Percentiles rank a stretch among this genome's conserved stretches.
Evolutionary conservation across 1,140 invertebrate species (phyloP).

Genomic region (Rhopalosiphum maidis): DNA sequence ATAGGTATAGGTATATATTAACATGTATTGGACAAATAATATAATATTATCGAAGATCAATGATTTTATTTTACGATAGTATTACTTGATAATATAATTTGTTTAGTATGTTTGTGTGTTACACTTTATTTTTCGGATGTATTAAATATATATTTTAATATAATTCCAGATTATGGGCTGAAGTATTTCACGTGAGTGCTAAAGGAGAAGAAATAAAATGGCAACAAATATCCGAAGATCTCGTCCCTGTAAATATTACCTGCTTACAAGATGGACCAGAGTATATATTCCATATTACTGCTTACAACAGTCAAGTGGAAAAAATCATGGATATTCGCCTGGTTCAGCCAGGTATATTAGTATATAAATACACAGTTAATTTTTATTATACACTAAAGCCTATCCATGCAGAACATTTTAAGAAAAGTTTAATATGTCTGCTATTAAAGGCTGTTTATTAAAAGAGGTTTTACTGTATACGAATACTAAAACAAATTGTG

Average conservation of each 20-base stretch:
- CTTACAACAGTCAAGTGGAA: conserved; percentile 97
- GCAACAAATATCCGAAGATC: conserved; percentile 96
- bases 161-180: conserved; percentile 86
- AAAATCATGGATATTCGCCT: conserved; percentile 97
- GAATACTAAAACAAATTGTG: neutral
- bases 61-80: neutral
- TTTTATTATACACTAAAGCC: neutral
- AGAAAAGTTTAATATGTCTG: neutral
- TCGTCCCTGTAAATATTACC: conserved; percentile 96
- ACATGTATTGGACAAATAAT: neutral
- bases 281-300: conserved; percentile 96
- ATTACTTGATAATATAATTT: neutral
- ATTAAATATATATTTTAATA: neutral
- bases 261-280: conserved; percentile 95
- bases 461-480: neutral
- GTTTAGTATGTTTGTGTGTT: neutral
- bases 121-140: neutral
- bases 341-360: conserved; percentile 85
- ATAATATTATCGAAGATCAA: neutral
- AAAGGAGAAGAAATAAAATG: conserved; percentile 91
- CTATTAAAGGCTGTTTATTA: neutral
- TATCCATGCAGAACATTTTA: neutral
- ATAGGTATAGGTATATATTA: too few species aligned
- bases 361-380: neutral
- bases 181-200: conserved; percentile 94